These are phyloP conservation scores for Lepisosteus oculatus DNA, from an alignment of 2,113 vertebrate species.

Conservation along the genomic window DNA sequence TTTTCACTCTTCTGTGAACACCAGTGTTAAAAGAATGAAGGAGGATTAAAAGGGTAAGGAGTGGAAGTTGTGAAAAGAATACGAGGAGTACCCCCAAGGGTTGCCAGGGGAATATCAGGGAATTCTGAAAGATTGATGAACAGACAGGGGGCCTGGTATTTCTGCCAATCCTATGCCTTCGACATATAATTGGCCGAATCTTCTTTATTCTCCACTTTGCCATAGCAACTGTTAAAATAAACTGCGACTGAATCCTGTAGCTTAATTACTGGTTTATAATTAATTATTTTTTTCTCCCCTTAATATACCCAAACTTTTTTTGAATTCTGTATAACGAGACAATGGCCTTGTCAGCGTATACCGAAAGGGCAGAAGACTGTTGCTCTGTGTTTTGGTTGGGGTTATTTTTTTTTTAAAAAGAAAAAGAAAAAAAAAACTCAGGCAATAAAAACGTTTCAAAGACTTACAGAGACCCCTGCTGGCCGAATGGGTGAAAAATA, in stretches of 20 bases:
- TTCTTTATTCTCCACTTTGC: constrained; percentile 44
- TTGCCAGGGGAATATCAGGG: constrained; percentile 53
- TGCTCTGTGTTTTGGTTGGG: too few species aligned
- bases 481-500: constrained; percentile 26
- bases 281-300: too few species aligned
- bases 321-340: too few species aligned
- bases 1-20: constrained; percentile 40
- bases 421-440: too few species aligned
- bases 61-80: constrained; percentile 39
- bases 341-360: too few species aligned
- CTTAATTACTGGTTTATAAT: too few species aligned
- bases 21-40: constrained; percentile 36
- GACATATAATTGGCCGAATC: constrained; percentile 58
- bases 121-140: constrained; percentile 74
- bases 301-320: too few species aligned
- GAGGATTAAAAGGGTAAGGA: constrained; percentile 31
- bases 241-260: too few species aligned
- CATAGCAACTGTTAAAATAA: background rate
- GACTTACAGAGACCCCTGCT: constrained; percentile 65
- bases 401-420: too few species aligned
- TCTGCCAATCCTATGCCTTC: constrained; percentile 43
- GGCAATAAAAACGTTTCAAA: constrained; percentile 16
- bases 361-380: too few species aligned
- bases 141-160: constrained; percentile 47
- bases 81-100: constrained; percentile 37